These are phyloP conservation scores for Acronicta leporina DNA, from an alignment of 2,888 invertebrate species.

Conservation along the genomic window DNA sequence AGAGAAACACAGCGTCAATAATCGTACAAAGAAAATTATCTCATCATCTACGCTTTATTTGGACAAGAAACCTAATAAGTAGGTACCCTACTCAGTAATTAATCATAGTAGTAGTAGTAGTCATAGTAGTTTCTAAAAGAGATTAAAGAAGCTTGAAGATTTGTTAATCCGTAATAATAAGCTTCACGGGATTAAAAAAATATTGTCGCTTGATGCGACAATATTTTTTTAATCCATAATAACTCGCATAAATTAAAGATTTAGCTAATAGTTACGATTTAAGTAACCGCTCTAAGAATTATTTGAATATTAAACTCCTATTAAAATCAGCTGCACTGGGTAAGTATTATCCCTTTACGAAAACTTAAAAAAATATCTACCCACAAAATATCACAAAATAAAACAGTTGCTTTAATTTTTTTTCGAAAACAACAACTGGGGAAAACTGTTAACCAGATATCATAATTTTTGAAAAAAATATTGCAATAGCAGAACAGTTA, in stretches of 20 bases:
- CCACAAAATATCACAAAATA: too few relatives aligned
- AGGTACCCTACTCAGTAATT: too few relatives aligned
- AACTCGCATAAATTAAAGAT: slow-evolving; percentile 15
- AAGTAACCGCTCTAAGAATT: slow-evolving; percentile 1
- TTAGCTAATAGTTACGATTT: background rate
- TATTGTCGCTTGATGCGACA: slow-evolving; percentile 19
- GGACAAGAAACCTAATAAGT: too few relatives aligned
- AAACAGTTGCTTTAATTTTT: too few relatives aligned
- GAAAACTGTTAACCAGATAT: background rate
- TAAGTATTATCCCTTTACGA: too few relatives aligned
- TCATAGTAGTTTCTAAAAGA: background rate
- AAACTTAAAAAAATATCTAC: too few relatives aligned
- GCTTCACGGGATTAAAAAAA: slow-evolving; percentile 13
- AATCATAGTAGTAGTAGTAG: too few relatives aligned
- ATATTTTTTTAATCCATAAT: too few relatives aligned
- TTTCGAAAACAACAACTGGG: too few relatives aligned
- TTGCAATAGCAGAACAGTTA: slow-evolving; percentile 7
- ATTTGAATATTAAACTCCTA: background rate
- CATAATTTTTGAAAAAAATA: slow-evolving; percentile 16
- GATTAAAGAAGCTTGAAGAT: slow-evolving; percentile 12
- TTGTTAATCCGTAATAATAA: slow-evolving; percentile 6
- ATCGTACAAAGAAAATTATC: too few relatives aligned
- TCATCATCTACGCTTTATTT: too few relatives aligned
- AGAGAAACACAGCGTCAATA: too few relatives aligned
- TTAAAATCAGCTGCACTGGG: slow-evolving; percentile 2